Conservation (phyloP, 2,113 vertebrate genomes). For the Saguinus midas region DNA sequence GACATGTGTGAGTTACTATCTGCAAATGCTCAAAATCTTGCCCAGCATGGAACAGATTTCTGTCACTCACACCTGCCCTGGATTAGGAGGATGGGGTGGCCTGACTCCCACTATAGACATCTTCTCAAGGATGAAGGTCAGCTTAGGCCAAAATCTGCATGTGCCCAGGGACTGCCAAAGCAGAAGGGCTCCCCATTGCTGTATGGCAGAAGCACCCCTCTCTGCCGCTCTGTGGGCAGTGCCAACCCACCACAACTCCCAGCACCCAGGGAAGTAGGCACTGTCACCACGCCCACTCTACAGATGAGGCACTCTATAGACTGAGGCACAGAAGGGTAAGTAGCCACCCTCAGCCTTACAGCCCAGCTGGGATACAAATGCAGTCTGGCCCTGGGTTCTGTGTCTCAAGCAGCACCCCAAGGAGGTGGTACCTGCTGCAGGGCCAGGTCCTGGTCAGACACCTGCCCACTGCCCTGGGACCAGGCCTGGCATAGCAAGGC, state of each 20-base stretch:
- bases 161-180: neutral
- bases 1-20: fast-evolving
- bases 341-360: fast-evolving
- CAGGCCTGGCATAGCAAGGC: too few relatives aligned
- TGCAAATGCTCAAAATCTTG: fast-evolving
- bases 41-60: neutral
- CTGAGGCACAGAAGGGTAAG: fast-evolving
- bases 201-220: too few relatives aligned
- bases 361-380: too few relatives aligned
- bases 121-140: neutral
- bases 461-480: neutral
- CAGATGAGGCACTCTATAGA: too few relatives aligned
- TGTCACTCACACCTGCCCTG: fast-evolving
- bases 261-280: fast-evolving
- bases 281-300: fast-evolving
- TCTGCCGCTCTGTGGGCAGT: fast-evolving
- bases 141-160: neutral
- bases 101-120: neutral
- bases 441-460: neutral
- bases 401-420: too few relatives aligned
- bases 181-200: neutral
- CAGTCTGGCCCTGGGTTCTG: neutral
- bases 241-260: too few relatives aligned
- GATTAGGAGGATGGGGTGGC: fast-evolving
- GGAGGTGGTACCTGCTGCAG: too few relatives aligned